These are phyloP conservation scores for Mirounga angustirostris DNA, from an alignment of 2,113 vertebrate species.

Conservation along the genomic window DNA sequence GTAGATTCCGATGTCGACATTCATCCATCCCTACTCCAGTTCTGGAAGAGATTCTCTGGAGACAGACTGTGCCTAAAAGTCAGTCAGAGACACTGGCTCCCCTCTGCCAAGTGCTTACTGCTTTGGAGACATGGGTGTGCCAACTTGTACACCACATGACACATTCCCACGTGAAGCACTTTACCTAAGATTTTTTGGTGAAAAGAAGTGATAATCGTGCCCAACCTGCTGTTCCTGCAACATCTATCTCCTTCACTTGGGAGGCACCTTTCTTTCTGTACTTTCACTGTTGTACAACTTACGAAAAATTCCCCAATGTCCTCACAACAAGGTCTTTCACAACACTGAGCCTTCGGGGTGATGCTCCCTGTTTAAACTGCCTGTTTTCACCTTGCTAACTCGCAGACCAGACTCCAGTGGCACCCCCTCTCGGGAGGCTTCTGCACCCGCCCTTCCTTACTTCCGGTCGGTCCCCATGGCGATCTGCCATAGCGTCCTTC, in stretches of 20 bases:
- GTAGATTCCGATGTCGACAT: neutral
- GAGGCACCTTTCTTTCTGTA: neutral
- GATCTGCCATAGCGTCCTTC: neutral
- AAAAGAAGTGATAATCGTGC: neutral
- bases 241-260: neutral
- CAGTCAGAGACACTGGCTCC: neutral
- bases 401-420: neutral
- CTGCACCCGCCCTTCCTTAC: neutral
- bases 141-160: neutral
- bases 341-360: neutral
- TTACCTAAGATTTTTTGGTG: neutral
- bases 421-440: neutral
- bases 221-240: neutral
- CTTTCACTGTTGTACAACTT: neutral
- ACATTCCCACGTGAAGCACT: neutral
- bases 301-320: neutral
- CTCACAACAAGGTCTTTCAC: neutral
- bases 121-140: neutral
- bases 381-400: neutral
- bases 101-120: neutral
- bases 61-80: neutral
- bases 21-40: neutral
- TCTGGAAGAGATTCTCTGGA: neutral
- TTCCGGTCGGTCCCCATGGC: fast-evolving
- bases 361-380: neutral